Evolutionary conservation across 2,113 vertebrate species (phyloP), one percentile per base, ranked within the genome.

Genomic region (Tetrax tetrax): DNA sequence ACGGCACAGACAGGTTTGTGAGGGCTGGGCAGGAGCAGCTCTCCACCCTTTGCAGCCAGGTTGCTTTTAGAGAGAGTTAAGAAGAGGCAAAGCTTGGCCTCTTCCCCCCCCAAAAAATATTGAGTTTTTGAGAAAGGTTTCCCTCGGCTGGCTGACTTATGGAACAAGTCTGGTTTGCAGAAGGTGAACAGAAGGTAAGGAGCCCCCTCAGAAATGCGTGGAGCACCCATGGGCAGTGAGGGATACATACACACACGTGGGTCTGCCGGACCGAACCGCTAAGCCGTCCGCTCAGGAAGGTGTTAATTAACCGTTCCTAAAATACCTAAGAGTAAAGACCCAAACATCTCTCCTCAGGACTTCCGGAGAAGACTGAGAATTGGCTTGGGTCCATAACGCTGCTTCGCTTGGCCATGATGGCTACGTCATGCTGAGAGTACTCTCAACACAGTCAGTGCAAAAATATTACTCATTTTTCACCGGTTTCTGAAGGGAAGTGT

Each of bases 1-100:
- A 22, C 1, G 13, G 24, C 45, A 23, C 24, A 17, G 37, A 15
- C 0, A 3, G 18, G 43, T 5, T 27, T 15, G 69, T 0, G 38
- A 60, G 35, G 45, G 35, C 28, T 33, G 25, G 47, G 60, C 29
- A 19, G 1, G 3, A 84, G 31, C 63, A 29, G 50, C 24, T 68
- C 24, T 5, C 38, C 33, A 29, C 8, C 18, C 38, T 31, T 12
- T 4, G 31, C 11, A 72, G 56, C 23, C 56, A 41, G 13, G 31
- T 2, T 23, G 14, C 14, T 70, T 68, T 64, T 9, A 56, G 14
- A 53, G 28, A 76, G 61, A 45, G 41, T 35, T 41, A 48, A 47
- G 25, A 65, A 69, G 65, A 22, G 57, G 14, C 8, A 47, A 47
- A 64, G 31, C 19, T 92, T 64, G 85, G 61, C 20, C 20, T 23